Conservation (phyloP, 2,888 invertebrate genomes). For the Drosophila formosana region DNA sequence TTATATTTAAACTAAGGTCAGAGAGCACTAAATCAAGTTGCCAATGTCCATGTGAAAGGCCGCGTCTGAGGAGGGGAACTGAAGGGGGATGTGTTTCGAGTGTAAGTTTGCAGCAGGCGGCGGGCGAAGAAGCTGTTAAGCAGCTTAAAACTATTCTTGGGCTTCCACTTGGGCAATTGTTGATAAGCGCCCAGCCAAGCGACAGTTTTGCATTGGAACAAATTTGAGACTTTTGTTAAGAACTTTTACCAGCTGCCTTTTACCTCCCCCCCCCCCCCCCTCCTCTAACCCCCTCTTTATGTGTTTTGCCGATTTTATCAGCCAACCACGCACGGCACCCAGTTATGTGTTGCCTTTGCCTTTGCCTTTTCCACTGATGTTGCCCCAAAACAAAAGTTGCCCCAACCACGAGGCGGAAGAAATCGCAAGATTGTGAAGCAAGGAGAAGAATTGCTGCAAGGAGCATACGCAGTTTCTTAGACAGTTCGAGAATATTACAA, state of each 20-base stretch:
- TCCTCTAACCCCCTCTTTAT: conserved; percentile 1
- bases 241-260: conserved; percentile 43
- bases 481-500: neutral
- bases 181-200: conserved; percentile 79
- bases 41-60: conserved; percentile 40
- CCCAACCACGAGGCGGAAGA: conserved; percentile 14
- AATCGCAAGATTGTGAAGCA: neutral
- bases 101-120: conserved; percentile 56
- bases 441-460: neutral
- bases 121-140: conserved; percentile 77
- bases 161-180: conserved; percentile 73
- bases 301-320: conserved; percentile 58
- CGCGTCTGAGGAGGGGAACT: neutral
- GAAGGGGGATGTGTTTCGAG: neutral
- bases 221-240: conserved; percentile 79
- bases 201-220: conserved; percentile 79
- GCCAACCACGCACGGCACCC: conserved; percentile 65
- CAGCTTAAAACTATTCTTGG: conserved; percentile 80
- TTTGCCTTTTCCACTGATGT: neutral
- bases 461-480: neutral
- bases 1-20: conserved; percentile 85
- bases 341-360: conserved; percentile 23
- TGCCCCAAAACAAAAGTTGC: conserved; percentile 40
- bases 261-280: neutral
- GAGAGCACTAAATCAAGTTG: conserved; percentile 85